These are phyloP conservation scores for Chymomyza fuscimana DNA, from an alignment of 2,888 invertebrate species.

Conservation along the genomic window DNA sequence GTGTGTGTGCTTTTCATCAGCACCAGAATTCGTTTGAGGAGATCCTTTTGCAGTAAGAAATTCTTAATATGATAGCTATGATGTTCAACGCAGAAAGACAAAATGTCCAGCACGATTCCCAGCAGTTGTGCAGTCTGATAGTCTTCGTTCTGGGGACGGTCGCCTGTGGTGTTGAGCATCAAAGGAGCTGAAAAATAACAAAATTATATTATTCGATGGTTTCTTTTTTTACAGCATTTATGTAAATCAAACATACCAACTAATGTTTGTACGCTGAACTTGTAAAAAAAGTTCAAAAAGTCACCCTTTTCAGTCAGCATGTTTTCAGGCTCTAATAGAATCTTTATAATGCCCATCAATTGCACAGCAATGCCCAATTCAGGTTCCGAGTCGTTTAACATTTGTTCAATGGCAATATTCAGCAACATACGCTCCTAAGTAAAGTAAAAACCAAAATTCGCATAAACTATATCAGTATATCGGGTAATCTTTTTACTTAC, in stretches of 20 bases:
- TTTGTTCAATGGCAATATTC: slow-evolving; percentile 98
- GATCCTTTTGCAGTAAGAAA: slow-evolving; percentile 97
- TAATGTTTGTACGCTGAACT: slow-evolving; percentile 97
- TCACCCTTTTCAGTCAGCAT: slow-evolving; percentile 99
- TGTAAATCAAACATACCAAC: slow-evolving; percentile 84
- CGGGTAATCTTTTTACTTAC: slow-evolving; percentile 81
- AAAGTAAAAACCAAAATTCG: slow-evolving; percentile 1
- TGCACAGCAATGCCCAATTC: slow-evolving; percentile 98
- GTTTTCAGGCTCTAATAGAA: slow-evolving; percentile 97
- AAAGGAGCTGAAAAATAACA: slow-evolving; percentile 86
- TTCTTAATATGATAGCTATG: slow-evolving; percentile 99
- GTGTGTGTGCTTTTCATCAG: slow-evolving; percentile 98
- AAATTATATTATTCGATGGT: not conserved
- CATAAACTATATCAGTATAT: slow-evolving; percentile 1
- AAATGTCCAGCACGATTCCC: slow-evolving; percentile 95
- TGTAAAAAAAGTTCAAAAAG: slow-evolving; percentile 99
- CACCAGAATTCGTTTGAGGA: slow-evolving; percentile 95
- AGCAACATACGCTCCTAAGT: slow-evolving; percentile 92
- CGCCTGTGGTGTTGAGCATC: slow-evolving; percentile 93
- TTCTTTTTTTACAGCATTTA: not conserved
- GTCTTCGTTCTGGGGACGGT: slow-evolving; percentile 94
- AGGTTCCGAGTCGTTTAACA: slow-evolving; percentile 97
- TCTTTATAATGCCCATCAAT: slow-evolving; percentile 95
- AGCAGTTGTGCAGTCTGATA: slow-evolving; percentile 97
- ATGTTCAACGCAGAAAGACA: slow-evolving; percentile 99